phyloP scores from a whole-genome alignment of 2,888 invertebrate genomes.

The Apamea anceps region DNA sequence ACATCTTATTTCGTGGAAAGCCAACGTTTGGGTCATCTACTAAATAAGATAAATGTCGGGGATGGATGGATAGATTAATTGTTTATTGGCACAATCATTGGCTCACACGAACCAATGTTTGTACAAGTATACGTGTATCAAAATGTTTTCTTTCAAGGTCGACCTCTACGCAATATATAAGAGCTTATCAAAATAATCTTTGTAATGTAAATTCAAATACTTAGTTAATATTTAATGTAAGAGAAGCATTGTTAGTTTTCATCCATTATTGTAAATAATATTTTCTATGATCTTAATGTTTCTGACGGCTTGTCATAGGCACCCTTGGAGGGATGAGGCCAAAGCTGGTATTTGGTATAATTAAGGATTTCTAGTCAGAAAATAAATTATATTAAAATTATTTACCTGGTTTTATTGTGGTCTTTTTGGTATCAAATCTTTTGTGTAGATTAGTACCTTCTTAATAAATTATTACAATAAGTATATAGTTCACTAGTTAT shows the following conservation, averaged over 20 bases:
- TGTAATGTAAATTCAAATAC: conserved; percentile 54
- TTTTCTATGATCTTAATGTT: conserved; percentile 75
- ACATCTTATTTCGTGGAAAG: not conserved
- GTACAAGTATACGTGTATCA: conserved; percentile 16
- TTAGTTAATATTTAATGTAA: conserved; percentile 52
- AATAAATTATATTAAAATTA: conserved; percentile 77
- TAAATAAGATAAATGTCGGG: not conserved
- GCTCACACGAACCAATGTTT: conserved; percentile 8
- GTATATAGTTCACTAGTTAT: not conserved
- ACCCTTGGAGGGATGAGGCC: conserved; percentile 70
- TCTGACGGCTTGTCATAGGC: conserved; percentile 68
- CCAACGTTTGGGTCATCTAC: not conserved
- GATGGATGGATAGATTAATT: conserved; percentile 1
- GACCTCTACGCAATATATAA: conserved; percentile 52
- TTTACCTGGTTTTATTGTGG: conserved; percentile 42
- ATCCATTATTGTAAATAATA: conserved; percentile 73
- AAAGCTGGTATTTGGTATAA: conserved; percentile 76
- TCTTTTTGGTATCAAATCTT: not conserved
- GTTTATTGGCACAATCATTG: conserved; percentile 11
- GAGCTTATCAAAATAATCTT: conserved; percentile 65
- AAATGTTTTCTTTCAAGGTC: conserved; percentile 14
- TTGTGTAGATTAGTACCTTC: not conserved
- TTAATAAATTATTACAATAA: not conserved
- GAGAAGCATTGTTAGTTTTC: conserved; percentile 59
- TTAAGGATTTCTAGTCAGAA: conserved; percentile 82